Percentiles rank a stretch among this genome's conserved stretches.
phyloP scores from a whole-genome alignment of 2,888 invertebrate species.

The Thecophora atra region DNA sequence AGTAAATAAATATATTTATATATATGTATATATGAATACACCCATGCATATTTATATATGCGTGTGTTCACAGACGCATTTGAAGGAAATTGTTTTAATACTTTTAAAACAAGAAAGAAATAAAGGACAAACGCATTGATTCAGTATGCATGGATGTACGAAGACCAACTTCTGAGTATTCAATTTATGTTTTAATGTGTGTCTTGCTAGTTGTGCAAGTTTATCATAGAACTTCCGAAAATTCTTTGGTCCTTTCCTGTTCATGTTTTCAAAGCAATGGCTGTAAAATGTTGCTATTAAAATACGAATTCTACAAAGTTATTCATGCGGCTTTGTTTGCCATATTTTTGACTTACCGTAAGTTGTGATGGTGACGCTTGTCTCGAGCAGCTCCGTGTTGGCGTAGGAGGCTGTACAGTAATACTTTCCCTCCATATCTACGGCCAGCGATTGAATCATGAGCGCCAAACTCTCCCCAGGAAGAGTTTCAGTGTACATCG shows the following conservation, averaged over 20 bases:
- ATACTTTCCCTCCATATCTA: conserved; percentile 82
- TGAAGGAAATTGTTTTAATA: conserved; percentile 26
- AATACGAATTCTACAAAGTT: too few species aligned
- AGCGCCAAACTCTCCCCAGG: conserved; percentile 75
- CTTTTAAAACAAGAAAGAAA: background rate
- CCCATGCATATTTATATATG: background rate
- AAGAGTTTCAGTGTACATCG: conserved; percentile 76
- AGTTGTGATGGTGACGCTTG: conserved; percentile 77
- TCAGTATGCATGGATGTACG: background rate
- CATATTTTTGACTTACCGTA: conserved; percentile 70
- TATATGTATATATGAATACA: background rate
- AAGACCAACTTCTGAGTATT: conserved; percentile 12
- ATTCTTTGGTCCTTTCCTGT: too few species aligned
- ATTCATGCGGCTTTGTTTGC: too few species aligned
- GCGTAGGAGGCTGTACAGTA: conserved; percentile 85
- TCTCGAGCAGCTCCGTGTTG: conserved; percentile 72
- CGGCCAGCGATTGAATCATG: conserved; percentile 78
- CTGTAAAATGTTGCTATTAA: too few species aligned
- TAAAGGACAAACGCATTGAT: background rate
- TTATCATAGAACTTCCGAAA: background rate
- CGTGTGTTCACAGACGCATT: background rate
- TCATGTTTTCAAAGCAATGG: too few species aligned
- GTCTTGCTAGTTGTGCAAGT: conserved; percentile 7
- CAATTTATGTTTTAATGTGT: conserved; percentile 3
- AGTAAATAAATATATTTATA: too few species aligned